Conservation (phyloP, 1,140 invertebrate genomes). For the Drosophila subobscura region DNA sequence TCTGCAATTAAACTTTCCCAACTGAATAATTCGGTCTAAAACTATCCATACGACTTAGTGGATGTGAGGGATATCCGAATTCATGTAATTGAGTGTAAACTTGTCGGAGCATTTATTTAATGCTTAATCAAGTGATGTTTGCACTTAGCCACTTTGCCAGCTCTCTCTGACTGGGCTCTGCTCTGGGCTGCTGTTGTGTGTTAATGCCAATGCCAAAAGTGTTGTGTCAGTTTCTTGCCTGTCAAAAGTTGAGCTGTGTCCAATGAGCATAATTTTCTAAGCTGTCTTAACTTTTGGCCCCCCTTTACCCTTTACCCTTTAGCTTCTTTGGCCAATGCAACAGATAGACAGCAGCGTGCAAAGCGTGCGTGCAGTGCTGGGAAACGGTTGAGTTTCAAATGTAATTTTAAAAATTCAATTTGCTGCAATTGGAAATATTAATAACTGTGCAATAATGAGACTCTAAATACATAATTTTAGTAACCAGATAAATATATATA, state of each 20-base stretch:
- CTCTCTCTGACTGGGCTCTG: neutral
- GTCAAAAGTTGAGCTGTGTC: slow-evolving; percentile 43
- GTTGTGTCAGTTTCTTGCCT: slow-evolving; percentile 33
- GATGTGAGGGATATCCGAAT: neutral
- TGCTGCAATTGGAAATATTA: too few species aligned
- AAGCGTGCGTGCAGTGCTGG: too few species aligned
- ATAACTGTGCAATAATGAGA: too few species aligned
- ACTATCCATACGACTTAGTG: too few species aligned
- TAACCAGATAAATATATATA: too few species aligned
- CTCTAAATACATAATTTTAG: too few species aligned
- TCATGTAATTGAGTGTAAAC: slow-evolving; percentile 52
- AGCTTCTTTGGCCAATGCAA: slow-evolving; percentile 30
- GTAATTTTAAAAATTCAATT: too few species aligned
- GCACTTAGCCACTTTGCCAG: slow-evolving; percentile 42
- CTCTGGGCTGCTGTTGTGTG: neutral
- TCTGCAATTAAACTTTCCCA: slow-evolving; percentile 33
- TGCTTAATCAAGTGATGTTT: slow-evolving; percentile 65
- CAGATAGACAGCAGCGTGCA: slow-evolving; percentile 11
- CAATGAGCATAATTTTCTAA: slow-evolving; percentile 62
- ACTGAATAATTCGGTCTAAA: slow-evolving; percentile 9
- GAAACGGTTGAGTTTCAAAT: too few species aligned
- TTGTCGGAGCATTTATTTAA: slow-evolving; percentile 53
- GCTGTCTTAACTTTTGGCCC: slow-evolving; percentile 20
- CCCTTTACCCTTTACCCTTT: too few species aligned
- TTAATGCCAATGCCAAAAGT: slow-evolving; percentile 4